Base-by-base conservation (phyloP, 1,140 invertebrate genomes). In the Octopus sinensis region DNA sequence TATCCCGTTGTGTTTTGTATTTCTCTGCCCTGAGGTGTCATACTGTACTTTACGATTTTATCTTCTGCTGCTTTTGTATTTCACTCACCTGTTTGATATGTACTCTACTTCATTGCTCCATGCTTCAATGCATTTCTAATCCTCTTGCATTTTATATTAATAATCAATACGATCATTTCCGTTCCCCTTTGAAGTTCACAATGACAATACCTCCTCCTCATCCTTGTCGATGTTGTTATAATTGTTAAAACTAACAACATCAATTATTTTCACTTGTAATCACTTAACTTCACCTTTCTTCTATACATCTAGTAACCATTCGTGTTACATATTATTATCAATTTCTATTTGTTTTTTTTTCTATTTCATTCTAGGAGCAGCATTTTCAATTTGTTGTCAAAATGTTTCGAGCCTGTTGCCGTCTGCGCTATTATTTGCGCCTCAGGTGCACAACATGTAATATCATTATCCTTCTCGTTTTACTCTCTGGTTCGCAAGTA, bases 401-500 rank as follows among this genome's bases (percentile, higher is more conserved):
- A n/a, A 73, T 73, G 68, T 73, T 73, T n/a, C 68, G 68, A 23
- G 68, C 68, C 68, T 73, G 68, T 73, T 73, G 30, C 68, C 68
- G 68, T 13, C 68, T 73, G 68, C 68, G 68, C 13, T 23, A 73
- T 17, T 73, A n/a, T 73, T 23, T 73, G 68, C 68, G 68, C 68
- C 13, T 73, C 17, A 73, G 30, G 13, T 73, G 68, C 68, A 13
- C 17, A 23, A 73, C 68, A 23, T 73, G 68, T 73, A 13, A 73
- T 23, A 73, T 73, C 68, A 73, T 73, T 23, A 13, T 73, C 17
- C 68, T 73, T 73, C 30, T 73, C 30, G 68, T 73, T 13, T 73
- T 73, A 23, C 68, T 73, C 5, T 73, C 68, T 23, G 68, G 68
- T 73, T 73, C 68, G 68, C 68, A 73, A 23, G 30, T 73, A 13